Conservation (phyloP, 2,113 vertebrate species). For the Heterotis niloticus region DNA sequence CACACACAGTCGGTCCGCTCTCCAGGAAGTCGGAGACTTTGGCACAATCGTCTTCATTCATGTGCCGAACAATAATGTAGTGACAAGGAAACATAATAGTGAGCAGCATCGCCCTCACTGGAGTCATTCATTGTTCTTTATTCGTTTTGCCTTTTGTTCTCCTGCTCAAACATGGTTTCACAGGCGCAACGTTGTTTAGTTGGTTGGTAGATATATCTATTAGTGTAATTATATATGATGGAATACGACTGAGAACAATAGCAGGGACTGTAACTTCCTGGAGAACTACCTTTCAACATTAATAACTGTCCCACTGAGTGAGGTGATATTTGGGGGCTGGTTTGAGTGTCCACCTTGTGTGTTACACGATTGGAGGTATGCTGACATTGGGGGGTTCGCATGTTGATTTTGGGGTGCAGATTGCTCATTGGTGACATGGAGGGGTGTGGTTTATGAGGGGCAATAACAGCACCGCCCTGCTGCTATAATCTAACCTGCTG, state of each 20-base stretch:
- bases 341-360: neutral
- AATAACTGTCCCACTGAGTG: neutral
- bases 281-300: no score
- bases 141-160: neutral
- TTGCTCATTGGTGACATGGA: no score
- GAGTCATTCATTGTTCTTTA: neutral
- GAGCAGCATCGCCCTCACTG: conserved; percentile 27
- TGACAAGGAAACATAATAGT: conserved; percentile 1
- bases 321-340: neutral
- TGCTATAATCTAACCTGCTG: neutral
- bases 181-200: no score
- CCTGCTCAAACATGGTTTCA: neutral
- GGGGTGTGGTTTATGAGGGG: no score
- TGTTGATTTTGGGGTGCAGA: no score
- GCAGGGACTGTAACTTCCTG: no score
- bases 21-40: neutral
- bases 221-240: no score
- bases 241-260: neutral
- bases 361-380: no score
- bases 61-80: neutral
- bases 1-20: neutral
- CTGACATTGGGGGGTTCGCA: neutral
- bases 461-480: no score
- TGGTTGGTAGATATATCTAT: no score
- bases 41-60: neutral